These are phyloP conservation scores for Clinocottus analis DNA, from an alignment of 2,113 vertebrate species.

Conservation along the genomic window DNA sequence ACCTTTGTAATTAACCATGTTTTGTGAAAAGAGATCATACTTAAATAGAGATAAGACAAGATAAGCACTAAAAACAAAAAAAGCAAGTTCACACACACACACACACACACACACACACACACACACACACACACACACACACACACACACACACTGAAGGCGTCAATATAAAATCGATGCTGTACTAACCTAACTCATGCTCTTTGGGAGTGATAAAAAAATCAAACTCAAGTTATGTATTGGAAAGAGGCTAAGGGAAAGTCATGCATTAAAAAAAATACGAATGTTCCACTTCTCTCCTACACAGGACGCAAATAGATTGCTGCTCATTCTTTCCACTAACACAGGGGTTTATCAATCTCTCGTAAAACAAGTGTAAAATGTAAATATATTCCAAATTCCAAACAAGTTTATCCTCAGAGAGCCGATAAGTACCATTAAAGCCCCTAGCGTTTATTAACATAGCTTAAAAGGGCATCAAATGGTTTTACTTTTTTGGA, in stretches of 20 bases:
- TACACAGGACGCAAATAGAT: slow-evolving; percentile 65
- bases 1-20: background rate
- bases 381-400: slow-evolving; percentile 66
- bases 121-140: no score
- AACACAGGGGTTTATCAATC: slow-evolving; percentile 51
- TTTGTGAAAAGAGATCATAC: background rate
- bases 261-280: slow-evolving; percentile 51
- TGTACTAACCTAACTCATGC: slow-evolving; percentile 10
- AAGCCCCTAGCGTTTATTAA: slow-evolving; percentile 58
- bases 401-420: slow-evolving; percentile 55
- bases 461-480: slow-evolving; percentile 19
- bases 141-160: background rate
- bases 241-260: slow-evolving; percentile 13
- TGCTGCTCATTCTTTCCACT: slow-evolving; percentile 73
- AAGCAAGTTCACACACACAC: slow-evolving; percentile 19
- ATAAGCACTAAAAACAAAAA: slow-evolving; percentile 30
- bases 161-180: background rate
- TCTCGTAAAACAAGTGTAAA: slow-evolving; percentile 56
- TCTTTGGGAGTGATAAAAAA: slow-evolving; percentile 50
- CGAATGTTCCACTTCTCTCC: slow-evolving; percentile 57
- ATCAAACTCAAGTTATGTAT: slow-evolving; percentile 50
- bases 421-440: slow-evolving; percentile 24
- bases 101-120: no score
- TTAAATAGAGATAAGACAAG: background rate
- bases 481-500: background rate